Evolutionary conservation across 2,888 invertebrate genomes (phyloP), one percentile per base, ranked within the genome.

Genomic region (Rhamphomyia laevipes): DNA sequence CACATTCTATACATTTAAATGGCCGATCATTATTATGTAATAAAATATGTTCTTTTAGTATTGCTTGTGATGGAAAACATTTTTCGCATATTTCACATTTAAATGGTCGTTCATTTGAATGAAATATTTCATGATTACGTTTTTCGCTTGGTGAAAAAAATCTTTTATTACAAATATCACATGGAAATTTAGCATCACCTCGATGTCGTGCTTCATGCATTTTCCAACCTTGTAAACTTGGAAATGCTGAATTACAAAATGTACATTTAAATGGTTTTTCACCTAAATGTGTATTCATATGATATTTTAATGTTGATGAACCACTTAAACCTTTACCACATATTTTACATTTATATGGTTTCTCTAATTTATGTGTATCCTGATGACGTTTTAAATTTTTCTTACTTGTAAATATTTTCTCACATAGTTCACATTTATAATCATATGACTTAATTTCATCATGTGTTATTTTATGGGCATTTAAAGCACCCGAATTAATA

Each of bases 301-400:
- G 35, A 27, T 27, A 27, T 27, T 27, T 27, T 27, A 27, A 27
- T 27, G 23, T 27, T 27, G 23, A 27, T 27, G 23, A 27, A 27
- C 23, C 23, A 27, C 23, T 27, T 27, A 27, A 27, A 7, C 23
- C 23, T 27, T 27, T n/a, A 35, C 13, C 48, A 38, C 52, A 52
- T 12, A 47, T 47, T 30, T 46, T 48, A 44, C 52, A 52, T 15
- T 17, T 17, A 16, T 50, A 52, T 3, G 52, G 52, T n/a, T 50
- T 46, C n/a, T 52, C 52, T 2, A 48, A 48, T 4, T 48, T 50
- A 23, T 52, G 52, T 5, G 21, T n/a, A 13, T 5, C n/a, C 4
- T 5, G 13, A 18, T 44, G 44, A 13, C 31, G 10, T 10, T 15
- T 44, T 33, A 44, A 33, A 13, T 33, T 16, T 33, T 31, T 17